Conservation (phyloP, 2,888 invertebrate genomes). For the Drosophila conformis region DNA sequence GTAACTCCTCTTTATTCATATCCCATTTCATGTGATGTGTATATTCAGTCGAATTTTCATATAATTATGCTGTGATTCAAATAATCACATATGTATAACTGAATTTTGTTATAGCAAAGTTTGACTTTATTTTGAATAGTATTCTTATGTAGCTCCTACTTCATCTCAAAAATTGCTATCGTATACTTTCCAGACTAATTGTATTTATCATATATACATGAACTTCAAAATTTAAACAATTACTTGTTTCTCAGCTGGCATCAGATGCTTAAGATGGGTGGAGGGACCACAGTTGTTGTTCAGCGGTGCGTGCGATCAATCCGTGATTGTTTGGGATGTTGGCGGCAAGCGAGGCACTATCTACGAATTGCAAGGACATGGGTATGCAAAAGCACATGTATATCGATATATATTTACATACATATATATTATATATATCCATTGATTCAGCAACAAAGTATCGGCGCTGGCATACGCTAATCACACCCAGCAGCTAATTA, state of each 20-base stretch:
- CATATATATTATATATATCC: background rate
- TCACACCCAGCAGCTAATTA: constrained; percentile 92
- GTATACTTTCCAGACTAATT: background rate
- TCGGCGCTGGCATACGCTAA: constrained; percentile 94
- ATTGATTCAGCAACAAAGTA: constrained; percentile 91
- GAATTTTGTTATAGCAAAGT: background rate
- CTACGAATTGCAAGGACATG: constrained; percentile 97
- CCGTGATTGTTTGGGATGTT: constrained; percentile 99
- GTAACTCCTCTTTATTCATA: background rate
- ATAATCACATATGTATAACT: background rate
- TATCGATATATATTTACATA: background rate
- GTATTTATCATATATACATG: background rate
- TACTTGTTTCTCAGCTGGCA: constrained; percentile 69
- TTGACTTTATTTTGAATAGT: background rate
- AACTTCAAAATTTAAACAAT: background rate
- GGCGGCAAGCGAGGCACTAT: constrained; percentile 98
- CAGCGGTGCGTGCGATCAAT: constrained; percentile 98
- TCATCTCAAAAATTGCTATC: background rate
- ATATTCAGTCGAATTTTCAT: background rate
- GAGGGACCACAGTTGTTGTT: constrained; percentile 94
- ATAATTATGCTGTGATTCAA: background rate
- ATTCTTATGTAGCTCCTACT: background rate
- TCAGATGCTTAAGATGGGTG: constrained; percentile 97
- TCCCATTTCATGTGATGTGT: background rate
- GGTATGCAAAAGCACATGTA: constrained; percentile 85